These are phyloP conservation scores for Vombatus ursinus DNA, from an alignment of 2,113 vertebrate species.

Conservation along the genomic window DNA sequence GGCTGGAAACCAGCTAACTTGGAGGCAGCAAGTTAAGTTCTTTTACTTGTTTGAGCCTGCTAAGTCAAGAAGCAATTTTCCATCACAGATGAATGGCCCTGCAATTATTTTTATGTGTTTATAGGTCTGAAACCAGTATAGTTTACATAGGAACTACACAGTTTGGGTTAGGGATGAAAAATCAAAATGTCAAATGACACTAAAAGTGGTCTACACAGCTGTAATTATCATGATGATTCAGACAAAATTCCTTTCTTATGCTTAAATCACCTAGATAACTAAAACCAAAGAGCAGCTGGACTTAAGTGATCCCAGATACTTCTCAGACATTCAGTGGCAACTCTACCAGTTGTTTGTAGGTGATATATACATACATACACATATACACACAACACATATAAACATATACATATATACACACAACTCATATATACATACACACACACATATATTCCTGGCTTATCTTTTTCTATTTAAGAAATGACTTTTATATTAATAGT, in stretches of 20 bases:
- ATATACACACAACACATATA: too few relatives aligned
- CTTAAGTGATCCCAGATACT: not conserved
- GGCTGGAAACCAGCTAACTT: conserved; percentile 61
- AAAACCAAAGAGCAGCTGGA: not conserved
- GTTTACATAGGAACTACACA: not conserved
- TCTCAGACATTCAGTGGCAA: not conserved
- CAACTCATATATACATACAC: too few relatives aligned
- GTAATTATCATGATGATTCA: not conserved
- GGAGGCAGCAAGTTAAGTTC: conserved; percentile 32
- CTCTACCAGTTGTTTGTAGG: not conserved
- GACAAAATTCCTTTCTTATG: not conserved
- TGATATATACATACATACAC: not conserved
- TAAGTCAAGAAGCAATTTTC: not conserved
- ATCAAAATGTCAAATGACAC: not conserved
- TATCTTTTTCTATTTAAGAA: not conserved
- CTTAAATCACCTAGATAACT: not conserved
- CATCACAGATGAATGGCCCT: not conserved
- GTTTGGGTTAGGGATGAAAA: not conserved
- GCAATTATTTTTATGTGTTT: conserved; percentile 11
- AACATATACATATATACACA: too few relatives aligned
- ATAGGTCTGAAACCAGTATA: not conserved
- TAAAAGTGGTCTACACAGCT: not conserved
- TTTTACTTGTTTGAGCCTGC: not conserved
- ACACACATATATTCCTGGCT: not conserved
- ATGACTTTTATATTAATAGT: not conserved